Evolutionary conservation across 1,140 invertebrate genomes (phyloP), one percentile per base, ranked within the genome.

Genomic region (Papilio aristodemus): DNA sequence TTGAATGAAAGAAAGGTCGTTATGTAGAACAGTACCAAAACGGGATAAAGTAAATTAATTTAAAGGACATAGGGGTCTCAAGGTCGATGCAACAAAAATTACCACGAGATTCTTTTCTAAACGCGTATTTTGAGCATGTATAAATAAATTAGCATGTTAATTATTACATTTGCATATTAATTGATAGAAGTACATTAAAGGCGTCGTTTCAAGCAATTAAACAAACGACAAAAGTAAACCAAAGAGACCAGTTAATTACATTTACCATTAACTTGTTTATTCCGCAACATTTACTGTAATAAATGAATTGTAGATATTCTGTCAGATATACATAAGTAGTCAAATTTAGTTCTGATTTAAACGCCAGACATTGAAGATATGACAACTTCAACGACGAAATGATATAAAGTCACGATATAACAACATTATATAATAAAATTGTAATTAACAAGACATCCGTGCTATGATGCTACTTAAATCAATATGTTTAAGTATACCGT

Each of bases 171-270:
- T 50, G 19, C 46, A 22, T 50, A 50, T 22, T 22, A 50, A 50
- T 50, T 50, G 17, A 19, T 14, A 50, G 22, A 46, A 22, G 22
- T 50, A 22, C 19, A 50, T 19, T 50, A 50, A 50, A 17, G 17
- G 10, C 46, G 19, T 10, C 46, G 46, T 50, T 46, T 46, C 11
- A 50, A 50, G 19, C 10, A 50, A 43, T 43, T 43, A 50, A 50
- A 50, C 17, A 50, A 50, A 50, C 17, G 1, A 50, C 19, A 10
- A 22, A 50, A 9, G 19, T 50, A 10, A 32, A 32, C 27, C 2
- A 32, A 32, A 32, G 17, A 22, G 46, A 50, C 19, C 22, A 3
- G 8, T 9, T 50, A 50, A 50, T 50, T 22, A 50, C 43, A 43
- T 17, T 14, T 14, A 43, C 41, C 14, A 43, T 17, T 43, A 43